Conservation (phyloP, 2,888 invertebrate species). For the Papilio elwesi region DNA sequence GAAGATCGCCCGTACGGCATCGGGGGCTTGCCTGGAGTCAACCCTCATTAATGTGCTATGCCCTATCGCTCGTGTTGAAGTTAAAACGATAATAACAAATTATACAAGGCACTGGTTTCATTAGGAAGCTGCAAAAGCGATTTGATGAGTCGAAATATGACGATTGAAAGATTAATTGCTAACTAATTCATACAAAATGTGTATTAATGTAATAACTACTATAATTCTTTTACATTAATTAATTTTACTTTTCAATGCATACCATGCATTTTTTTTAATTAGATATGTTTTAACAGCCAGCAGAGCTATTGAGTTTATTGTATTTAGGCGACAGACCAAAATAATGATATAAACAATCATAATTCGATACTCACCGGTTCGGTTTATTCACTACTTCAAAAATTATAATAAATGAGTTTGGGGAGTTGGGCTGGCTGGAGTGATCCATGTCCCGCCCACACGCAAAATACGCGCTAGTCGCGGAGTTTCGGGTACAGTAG, state of each 20-base stretch:
- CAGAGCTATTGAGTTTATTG: too few species aligned
- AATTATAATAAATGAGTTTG: constrained; percentile 17
- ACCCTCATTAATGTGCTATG: constrained; percentile 15
- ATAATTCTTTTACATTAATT: neutral
- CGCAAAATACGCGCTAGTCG: too few species aligned
- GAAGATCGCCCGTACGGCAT: constrained; percentile 88
- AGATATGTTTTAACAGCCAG: too few species aligned
- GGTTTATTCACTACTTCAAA: neutral
- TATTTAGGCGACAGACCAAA: too few species aligned
- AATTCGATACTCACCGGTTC: neutral
- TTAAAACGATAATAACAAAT: constrained; percentile 7
- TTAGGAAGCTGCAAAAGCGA: constrained; percentile 30
- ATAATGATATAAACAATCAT: too few species aligned
- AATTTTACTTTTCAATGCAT: too few species aligned
- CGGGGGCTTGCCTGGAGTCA: constrained; percentile 85
- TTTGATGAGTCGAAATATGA: neutral
- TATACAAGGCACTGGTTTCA: neutral
- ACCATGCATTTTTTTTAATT: too few species aligned
- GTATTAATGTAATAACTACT: neutral
- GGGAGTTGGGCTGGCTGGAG: too few species aligned
- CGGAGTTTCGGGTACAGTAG: too few species aligned
- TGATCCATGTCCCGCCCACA: too few species aligned
- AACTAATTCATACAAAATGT: neutral
- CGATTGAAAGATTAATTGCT: neutral
- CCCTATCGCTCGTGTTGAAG: constrained; percentile 3